phyloP scores from a whole-genome alignment of 2,888 invertebrate species.

The Spatulosminthurus flaviceps region DNA sequence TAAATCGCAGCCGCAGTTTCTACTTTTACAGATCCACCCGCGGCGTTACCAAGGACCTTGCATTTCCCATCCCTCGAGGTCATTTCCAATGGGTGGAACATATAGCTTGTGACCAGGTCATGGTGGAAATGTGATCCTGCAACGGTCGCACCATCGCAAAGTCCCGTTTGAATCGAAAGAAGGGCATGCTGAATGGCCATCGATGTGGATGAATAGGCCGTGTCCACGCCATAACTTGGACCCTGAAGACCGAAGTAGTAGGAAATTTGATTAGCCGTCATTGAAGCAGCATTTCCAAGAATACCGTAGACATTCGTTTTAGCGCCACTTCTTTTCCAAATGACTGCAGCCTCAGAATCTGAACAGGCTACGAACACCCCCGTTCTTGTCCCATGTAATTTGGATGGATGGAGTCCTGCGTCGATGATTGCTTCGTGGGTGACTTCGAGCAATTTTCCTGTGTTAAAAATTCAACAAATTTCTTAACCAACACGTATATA shows the following conservation, averaged over 20 bases:
- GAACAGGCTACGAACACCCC: neutral
- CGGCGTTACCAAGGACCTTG: slow-evolving; percentile 71
- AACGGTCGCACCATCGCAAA: slow-evolving; percentile 93
- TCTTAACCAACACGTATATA: too few relatives aligned
- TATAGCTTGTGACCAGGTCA: neutral
- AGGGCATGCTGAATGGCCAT: slow-evolving; percentile 89
- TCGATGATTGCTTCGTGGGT: slow-evolving; percentile 78
- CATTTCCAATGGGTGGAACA: neutral
- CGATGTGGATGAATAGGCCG: slow-evolving; percentile 95
- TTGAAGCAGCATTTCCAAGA: neutral
- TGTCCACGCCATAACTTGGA: slow-evolving; percentile 94
- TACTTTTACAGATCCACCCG: slow-evolving; percentile 90
- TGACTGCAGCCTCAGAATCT: neutral
- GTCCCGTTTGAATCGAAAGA: slow-evolving; percentile 80
- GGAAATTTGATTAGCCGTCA: neutral
- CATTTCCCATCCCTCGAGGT: neutral
- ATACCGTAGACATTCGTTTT: slow-evolving; percentile 51
- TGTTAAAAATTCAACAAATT: too few relatives aligned
- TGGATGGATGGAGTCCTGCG: neutral
- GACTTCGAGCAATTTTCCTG: slow-evolving; percentile 75
- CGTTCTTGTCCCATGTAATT: neutral
- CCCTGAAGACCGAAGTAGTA: slow-evolving; percentile 66
- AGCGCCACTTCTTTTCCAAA: neutral
- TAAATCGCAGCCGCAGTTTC: slow-evolving; percentile 85
- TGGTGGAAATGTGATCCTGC: slow-evolving; percentile 84